A percentile compares a stretch with the other conserved stretches of the same genome.
Conservation (phyloP, 1,140 invertebrate species). For the Eriocheir sinensis region DNA sequence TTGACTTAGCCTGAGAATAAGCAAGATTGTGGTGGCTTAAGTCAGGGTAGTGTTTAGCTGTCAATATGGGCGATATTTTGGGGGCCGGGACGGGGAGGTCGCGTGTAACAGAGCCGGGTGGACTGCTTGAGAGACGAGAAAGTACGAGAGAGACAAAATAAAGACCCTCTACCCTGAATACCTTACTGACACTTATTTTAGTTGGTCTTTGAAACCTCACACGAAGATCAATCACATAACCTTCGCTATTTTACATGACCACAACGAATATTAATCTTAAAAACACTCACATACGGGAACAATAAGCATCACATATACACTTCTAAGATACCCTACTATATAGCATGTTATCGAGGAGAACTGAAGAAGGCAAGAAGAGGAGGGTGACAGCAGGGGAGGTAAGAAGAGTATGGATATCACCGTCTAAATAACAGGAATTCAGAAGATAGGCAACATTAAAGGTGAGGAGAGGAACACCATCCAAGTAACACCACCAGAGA, state of each 20-base stretch:
- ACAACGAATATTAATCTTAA: background rate
- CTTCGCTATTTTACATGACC: background rate
- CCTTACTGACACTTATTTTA: background rate
- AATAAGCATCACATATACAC: background rate
- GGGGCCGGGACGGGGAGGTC: background rate
- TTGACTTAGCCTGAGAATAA: slow-evolving; percentile 68
- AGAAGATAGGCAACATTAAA: no score
- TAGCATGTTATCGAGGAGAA: background rate
- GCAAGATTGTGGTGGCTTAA: slow-evolving; percentile 66
- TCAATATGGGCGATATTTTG: background rate
- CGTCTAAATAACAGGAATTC: no score
- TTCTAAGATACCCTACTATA: no score
- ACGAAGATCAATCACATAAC: background rate
- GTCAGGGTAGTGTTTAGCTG: slow-evolving; percentile 47
- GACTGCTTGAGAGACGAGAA: background rate
- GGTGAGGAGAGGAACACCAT: no score
- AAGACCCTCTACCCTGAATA: no score
- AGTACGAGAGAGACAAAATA: background rate
- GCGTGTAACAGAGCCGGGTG: background rate
- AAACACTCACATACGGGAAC: background rate
- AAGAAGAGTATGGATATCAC: no score
- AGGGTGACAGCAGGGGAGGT: no score
- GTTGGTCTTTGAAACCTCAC: background rate
- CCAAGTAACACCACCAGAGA: no score
- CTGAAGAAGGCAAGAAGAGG: no score